Base-by-base conservation (phyloP, 1,140 invertebrate species). In the Protaetia brevitarsis region DNA sequence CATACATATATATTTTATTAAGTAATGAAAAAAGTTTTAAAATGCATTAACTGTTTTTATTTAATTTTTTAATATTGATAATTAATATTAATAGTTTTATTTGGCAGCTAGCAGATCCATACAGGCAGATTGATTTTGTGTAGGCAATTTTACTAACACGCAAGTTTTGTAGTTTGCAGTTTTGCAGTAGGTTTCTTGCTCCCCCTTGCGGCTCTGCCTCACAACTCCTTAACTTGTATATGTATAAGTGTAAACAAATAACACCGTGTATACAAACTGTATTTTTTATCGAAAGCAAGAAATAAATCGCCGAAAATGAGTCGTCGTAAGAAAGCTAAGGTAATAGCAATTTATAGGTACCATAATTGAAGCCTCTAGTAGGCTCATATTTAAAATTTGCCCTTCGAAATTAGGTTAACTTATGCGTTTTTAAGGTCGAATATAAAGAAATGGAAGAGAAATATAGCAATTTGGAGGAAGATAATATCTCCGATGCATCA, bases 401-500 rank as follows among this genome's bases (percentile, higher is more conserved):
- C 37, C 13, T 37, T 19, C 16, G 6, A 37, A 62, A 64, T 19
- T 16, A 51, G 41, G 41, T 51, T 51, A 51, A 23, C 1, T 6
- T 21, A 2, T 23, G 7, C 11, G 26, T 73, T 71, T 76, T 68
- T 69, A 68, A 89, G 87, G 82, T 87, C 66, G 88, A 89, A 72
- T 85, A 84, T 68, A 83, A 85, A 68, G 88, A 89, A 77, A 80
- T 87, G 72, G 87, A 88, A 71, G 87, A 88, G 65, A 88, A 88
- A 74, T 82, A 84, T 65, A 87, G 85, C 76, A 78, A 79, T 72
- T 65, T 77, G 3, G 86, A 87, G 64, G 87, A 88, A 71, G 86
- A 87, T 73, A 85, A 84, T 71, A 79, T 82, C 60, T 85, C 85
- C 2, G 86, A 88, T 71, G 82, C 82, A 36, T 84, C 83, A n/a